Evolutionary conservation across 2,797 vertebrate species (phyloP), one percentile per base, ranked within the genome.

Genomic region (Pempheris klunzingeri): DNA sequence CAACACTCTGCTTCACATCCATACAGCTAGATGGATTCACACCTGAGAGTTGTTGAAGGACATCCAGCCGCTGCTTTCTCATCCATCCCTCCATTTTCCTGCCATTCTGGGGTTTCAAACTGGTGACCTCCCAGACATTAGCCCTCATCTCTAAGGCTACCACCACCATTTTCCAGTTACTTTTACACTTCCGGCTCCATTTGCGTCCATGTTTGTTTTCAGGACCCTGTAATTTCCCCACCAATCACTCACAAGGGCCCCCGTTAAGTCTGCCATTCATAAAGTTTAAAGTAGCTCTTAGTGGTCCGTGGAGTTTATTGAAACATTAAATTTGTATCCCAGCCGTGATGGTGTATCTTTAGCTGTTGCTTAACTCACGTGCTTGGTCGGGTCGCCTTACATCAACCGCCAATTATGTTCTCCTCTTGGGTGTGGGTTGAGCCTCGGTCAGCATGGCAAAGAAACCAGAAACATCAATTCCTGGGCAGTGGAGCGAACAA

Each of bases 221-320:
- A 24, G 70, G 93, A 93, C 92, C 91, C 93, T 95, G 92, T 95
- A 95, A 96, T 96, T 96, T 95, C 82, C 79, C 91, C 88, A 89
- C 86, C 93, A 92, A 94, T 94, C 91, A 89, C 77, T 91, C 91
- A 77, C 55, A 86, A 77, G 85, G 90, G 94, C 90, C 91, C 90
- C 92, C 75, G 55, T 94, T 93, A 92, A 93, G 92, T 92, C 94
- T 94, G 88, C 93, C 94, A 96, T 96, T 95, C 95, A 95, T 96
- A 94, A 95, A 94, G 94, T 93, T 90, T 90, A 94, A 95, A 92
- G 93, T 94, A 92, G 92, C 92, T 95, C 85, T 96, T 96, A 96
- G 95, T 93, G 95, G 95, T 96, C 90, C 92, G 62, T 77, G 68
- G 84, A 95, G 93, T 95, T 94, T 95, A 95, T 95, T 94, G 93